A percentile compares a stretch with the other conserved stretches of the same genome.
phyloP scores from a whole-genome alignment of 2,888 invertebrate species.

The Sturmia bella region DNA sequence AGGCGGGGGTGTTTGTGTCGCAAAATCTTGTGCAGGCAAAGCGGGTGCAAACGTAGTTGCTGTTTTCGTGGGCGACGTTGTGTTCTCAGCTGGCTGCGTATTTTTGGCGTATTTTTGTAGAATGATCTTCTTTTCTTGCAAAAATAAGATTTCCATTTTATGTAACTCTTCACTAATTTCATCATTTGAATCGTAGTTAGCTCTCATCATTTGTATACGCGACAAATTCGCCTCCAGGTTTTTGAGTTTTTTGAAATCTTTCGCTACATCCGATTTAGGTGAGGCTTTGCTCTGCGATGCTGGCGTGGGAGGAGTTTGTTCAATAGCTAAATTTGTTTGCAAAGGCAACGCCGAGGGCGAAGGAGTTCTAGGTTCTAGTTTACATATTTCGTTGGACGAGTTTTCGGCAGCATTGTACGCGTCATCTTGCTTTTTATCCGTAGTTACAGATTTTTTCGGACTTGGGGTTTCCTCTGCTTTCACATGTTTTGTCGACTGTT shows the following conservation, averaged over 20 bases:
- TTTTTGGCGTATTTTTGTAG: conserved; percentile 78
- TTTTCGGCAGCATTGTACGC: not conserved
- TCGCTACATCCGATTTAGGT: conserved; percentile 75
- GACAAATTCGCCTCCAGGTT: conserved; percentile 78
- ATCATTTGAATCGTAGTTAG: conserved; percentile 79
- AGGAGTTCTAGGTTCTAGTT: conserved; percentile 58
- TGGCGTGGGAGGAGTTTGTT: conserved; percentile 40
- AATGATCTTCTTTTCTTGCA: conserved; percentile 79
- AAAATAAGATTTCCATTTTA: conserved; percentile 79
- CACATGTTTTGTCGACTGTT: conserved; percentile 19
- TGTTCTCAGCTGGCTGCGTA: conserved; percentile 51
- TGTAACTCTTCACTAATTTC: conserved; percentile 79
- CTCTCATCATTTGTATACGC: conserved; percentile 80
- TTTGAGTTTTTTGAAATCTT: conserved; percentile 78
- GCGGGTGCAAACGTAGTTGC: conserved; percentile 8
- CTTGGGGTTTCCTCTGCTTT: conserved; percentile 31
- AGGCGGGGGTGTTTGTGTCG: conserved; percentile 31
- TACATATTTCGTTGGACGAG: not conserved
- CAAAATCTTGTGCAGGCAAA: conserved; percentile 47
- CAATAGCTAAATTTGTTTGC: conserved; percentile 52
- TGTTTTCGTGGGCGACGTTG: conserved; percentile 8
- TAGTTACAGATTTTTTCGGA: not conserved
- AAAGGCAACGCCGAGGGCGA: conserved; percentile 43
- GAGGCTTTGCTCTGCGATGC: conserved; percentile 43
- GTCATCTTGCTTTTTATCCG: conserved; percentile 1